Evolutionary conservation across 2,888 invertebrate species (phyloP), one percentile per base, ranked within the genome.

Genomic region (Callyntrura guangdongensis): DNA sequence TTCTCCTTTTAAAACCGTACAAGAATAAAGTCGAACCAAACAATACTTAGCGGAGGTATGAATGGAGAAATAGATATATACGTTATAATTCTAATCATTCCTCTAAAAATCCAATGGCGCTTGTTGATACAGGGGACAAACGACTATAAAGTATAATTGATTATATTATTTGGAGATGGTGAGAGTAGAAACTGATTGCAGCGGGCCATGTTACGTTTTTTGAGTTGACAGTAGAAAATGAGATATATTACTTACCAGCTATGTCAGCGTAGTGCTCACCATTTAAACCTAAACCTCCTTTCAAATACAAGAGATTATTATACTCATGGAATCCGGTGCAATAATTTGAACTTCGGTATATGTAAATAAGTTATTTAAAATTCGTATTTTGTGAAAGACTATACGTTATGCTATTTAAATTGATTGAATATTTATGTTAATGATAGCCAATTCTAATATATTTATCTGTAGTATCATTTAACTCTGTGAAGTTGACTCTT

Each of bases 291-390:
- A 47, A 49, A 45, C n/a, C 61, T 74, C 77, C 61, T 77, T 69
- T 36, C 61, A 86, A 86, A 72, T 79, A 36, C 12, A 69, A 72
- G 88, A 89, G 89, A 89, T 84, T 89, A 83, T 53, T 45, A 89
- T 84, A 84, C 89, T 84, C 89, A 84, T 84, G 82, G 77, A 83
- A 83, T 89, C 89, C 72, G 89, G 89, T 89, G 89, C 89, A 89
- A 89, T 89, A 89, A 89, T 84, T 79, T 36, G 56, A 81, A 81
- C 87, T 87, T 83, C 36, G 36, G 79, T 4, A 47, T 17, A 59
- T 17, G 56, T 27, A 12, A 11, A 20, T 69, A 69, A 45, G 6
- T 1, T 49, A 47, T 14, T 25, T 67, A 67, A 14, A 27, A 45
- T 1, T 20, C 14, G 67, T 12, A 64, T 64, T n/a, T 20, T 64